Evolutionary conservation across 2,113 vertebrate species (phyloP), one percentile per base, ranked within the genome.

Genomic region (Anguilla japonica): DNA sequence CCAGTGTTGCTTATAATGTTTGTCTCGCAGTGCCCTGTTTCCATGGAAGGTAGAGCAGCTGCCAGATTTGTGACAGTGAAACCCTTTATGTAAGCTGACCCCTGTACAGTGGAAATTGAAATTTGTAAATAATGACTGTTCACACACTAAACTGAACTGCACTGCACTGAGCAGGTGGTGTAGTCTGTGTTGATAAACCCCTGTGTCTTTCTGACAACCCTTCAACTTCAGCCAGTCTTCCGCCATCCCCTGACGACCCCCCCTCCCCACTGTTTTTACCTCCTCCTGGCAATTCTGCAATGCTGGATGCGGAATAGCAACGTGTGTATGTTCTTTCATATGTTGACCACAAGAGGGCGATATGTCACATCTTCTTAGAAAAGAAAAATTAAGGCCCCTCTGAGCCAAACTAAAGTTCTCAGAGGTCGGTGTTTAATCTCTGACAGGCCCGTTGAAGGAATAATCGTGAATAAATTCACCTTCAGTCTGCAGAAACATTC

Each of bases 281-380:
- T 46, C 43, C 43, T 46, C 43, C 43, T 46, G 34, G 34, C 34
- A 34, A 34, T 8, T 46, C 8, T 46, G 43, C 8, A 14, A 13
- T 53, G 11, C 50, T 13, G 50, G 50, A 9, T 14, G 1, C 50
- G 0, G 50, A 53, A 53, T 53, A 53, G 50, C 50, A 53, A 14
- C 11, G 13, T 11, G 13, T 53, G 50, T 14, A 53, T 53, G 50
- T 46, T 81, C 34, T 46, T 79, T 14, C n/a, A 20, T 7, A 53
- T 14, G 15, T n/a, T 79, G 22, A 80, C 84, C 84, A 85, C 84
- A 34, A 56, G 84, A 80, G 84, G 84, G 71, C 78, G 46, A 9
- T 40, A 34, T 15, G 40, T 26, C 46, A 53, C 43, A 79, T 63
- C 1, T 29, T 41, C 40, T 67, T 67, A 26, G 7, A 57, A 39